Conservation (phyloP, 2,113 vertebrate genomes). For the Microtus oregoni region DNA sequence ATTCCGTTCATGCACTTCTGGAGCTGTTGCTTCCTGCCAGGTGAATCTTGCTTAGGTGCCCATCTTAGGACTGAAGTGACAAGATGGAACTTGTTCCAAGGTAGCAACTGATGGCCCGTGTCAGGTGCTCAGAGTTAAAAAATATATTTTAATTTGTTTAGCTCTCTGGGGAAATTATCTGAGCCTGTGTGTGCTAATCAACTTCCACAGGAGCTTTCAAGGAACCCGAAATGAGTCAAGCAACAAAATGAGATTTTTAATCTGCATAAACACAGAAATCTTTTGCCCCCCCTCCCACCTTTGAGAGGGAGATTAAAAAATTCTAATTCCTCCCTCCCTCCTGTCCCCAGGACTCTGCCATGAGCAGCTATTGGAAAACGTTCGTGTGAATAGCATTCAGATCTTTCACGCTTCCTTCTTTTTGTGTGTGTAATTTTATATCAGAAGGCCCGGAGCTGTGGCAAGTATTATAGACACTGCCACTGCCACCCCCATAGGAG, state of each 20-base stretch:
- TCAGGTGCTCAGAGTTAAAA: constrained; percentile 79
- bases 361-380: constrained; percentile 25
- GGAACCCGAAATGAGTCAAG: constrained; percentile 71
- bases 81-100: constrained; percentile 39
- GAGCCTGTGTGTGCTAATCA: constrained; percentile 79
- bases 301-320: constrained; percentile 66
- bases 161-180: constrained; percentile 81
- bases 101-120: constrained; percentile 62
- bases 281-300: not conserved
- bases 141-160: constrained; percentile 82
- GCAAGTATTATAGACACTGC: not conserved
- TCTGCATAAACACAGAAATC: constrained; percentile 76
- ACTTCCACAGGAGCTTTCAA: constrained; percentile 76
- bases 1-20: not conserved
- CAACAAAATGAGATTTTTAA: constrained; percentile 81
- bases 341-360: not conserved
- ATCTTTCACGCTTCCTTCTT: not conserved
- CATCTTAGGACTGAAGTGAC: constrained; percentile 27
- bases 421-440: not conserved
- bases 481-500: not conserved
- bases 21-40: constrained; percentile 12
- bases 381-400: not conserved
- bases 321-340: constrained; percentile 42
- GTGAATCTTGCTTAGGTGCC: constrained; percentile 45
- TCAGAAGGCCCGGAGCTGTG: not conserved